phyloP scores from a whole-genome alignment of 2,113 vertebrate genomes.

The Neolamprologus sp. region DNA sequence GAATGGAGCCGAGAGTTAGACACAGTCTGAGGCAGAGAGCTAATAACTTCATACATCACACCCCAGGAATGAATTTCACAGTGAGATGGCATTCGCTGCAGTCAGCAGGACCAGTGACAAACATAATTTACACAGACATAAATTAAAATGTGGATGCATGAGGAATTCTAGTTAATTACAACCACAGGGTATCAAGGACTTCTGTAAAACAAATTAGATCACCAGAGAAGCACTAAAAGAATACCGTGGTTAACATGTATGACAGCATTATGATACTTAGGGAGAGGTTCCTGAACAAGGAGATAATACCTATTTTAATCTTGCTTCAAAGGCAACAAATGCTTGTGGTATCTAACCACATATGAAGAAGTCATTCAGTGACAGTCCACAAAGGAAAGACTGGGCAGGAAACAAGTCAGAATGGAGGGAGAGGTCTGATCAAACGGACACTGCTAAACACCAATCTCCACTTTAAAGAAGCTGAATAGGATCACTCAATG shows the following conservation, averaged over 20 bases:
- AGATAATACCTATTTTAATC: fast-evolving
- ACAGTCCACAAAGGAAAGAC: not conserved
- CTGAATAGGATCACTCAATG: not conserved
- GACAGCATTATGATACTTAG: not conserved
- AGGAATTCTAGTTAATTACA: not conserved
- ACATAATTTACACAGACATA: not conserved
- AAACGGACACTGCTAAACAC: not conserved
- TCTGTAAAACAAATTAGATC: not conserved
- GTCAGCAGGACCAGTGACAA: not conserved
- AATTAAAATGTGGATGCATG: not conserved
- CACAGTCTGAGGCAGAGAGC: not conserved
- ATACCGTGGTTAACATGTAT: fast-evolving
- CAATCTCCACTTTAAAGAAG: not conserved
- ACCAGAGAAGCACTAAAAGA: not conserved
- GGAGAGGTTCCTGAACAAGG: not conserved
- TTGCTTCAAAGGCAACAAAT: not conserved
- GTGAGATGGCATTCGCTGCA: not conserved
- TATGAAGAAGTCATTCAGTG: not conserved
- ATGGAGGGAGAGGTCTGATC: not conserved
- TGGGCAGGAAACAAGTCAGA: not conserved
- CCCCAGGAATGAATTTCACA: slow-evolving; percentile 26
- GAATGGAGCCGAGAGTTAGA: not conserved
- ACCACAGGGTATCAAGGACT: not conserved
- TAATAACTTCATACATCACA: slow-evolving; percentile 19
- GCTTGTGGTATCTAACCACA: not conserved